Evolutionary conservation across 1,140 invertebrate genomes (phyloP), one percentile per base, ranked within the genome.

Genomic region (Drosophila tristis): DNA sequence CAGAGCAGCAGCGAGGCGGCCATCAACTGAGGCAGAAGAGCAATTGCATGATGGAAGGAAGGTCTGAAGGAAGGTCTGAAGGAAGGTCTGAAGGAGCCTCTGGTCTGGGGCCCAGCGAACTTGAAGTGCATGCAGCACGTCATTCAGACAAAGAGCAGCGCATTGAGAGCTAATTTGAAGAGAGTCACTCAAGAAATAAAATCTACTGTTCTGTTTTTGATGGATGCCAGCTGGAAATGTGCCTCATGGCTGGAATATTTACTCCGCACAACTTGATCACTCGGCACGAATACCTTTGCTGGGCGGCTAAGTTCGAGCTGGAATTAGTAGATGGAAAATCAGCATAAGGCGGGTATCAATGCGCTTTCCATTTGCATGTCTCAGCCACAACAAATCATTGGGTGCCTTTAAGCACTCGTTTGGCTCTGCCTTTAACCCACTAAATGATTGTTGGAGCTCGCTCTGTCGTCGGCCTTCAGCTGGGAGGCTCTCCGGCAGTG

Each of bases 81-180:
- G 31, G 29, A 31, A 8, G 8, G 60, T 67, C 73, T 81, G 49
- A 58, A 71, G 65, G 11, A 39, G 35, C 35, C 11, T 13, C 35
- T 60, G 66, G 57, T 62, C 23, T 25, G 35, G 43, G 35, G 57
- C 58, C 73, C 54, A 60, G 62, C 59, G 58, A 72, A 66, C 79
- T 62, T 60, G 42, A 74, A 64, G 53, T 43, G 59, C 65, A 54
- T 25, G 25, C 51, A 25, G 20, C 43, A 16, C 64, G 13, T 25
- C 49, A 55, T 43, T 44, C 51, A n/a, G 16, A 59, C 48, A 54
- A 8, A 8, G 48, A 31, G 53, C 20, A 49, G 64, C 0, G 35
- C 3, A 4, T 11, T 39, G 11, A 5, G 35, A 39, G 64, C 66
- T 70, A 70, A 45, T 49, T 47, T 58, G 7, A 39, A 53, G 54